Percentiles rank a stretch among this genome's conserved stretches.
Conservation (phyloP, 2,888 invertebrate species). For the Hypomecis punctinalis region DNA sequence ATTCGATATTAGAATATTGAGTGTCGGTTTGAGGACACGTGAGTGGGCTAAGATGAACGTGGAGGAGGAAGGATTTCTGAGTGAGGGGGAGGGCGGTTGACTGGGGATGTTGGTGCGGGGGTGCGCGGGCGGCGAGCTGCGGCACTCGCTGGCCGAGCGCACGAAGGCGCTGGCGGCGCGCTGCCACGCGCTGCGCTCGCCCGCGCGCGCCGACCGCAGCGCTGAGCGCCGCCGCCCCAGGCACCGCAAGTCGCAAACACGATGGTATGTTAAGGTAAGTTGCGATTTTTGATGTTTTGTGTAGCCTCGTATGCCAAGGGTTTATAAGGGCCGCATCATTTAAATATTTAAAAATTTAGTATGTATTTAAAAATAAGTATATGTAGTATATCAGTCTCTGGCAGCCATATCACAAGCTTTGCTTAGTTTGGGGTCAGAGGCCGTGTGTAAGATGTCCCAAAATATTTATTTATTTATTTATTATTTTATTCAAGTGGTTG, state of each 20-base stretch:
- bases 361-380: too few relatives aligned
- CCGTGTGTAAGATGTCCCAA: too few relatives aligned
- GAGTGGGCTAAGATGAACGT: slow-evolving; percentile 50
- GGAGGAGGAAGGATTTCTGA: slow-evolving; percentile 49
- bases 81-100: slow-evolving; percentile 64
- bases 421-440: too few relatives aligned
- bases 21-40: slow-evolving; percentile 1
- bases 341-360: too few relatives aligned
- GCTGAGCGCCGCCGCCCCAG: slow-evolving; percentile 72
- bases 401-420: too few relatives aligned
- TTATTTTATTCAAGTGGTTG: too few relatives aligned
- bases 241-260: slow-evolving; percentile 84
- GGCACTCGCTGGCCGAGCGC: slow-evolving; percentile 80
- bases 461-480: too few relatives aligned
- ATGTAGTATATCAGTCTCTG: too few relatives aligned
- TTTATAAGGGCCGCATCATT: not conserved
- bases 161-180: slow-evolving; percentile 81
- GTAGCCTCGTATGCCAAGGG: too few relatives aligned
- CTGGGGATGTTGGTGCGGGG: slow-evolving; percentile 76
- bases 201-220: slow-evolving; percentile 67
- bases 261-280: slow-evolving; percentile 91
- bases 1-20: not conserved
- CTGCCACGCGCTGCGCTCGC: slow-evolving; percentile 78
- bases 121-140: slow-evolving; percentile 77
- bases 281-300: slow-evolving; percentile 40